phyloP scores from a whole-genome alignment of 2,888 invertebrate species.

The Nowickia ferox region DNA sequence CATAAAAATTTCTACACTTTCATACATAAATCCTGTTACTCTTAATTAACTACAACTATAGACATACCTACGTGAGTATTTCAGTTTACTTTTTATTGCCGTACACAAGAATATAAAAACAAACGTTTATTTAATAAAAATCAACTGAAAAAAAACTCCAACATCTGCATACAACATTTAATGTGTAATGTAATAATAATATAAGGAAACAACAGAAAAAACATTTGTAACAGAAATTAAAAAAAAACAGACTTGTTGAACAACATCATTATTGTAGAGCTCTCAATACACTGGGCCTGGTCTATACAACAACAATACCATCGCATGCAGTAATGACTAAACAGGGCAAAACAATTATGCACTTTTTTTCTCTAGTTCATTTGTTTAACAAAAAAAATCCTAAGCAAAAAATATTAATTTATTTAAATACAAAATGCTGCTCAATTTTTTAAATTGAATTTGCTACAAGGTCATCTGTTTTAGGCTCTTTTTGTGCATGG shows the following conservation, averaged over 20 bases:
- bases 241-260: constrained; percentile 47
- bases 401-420: background rate
- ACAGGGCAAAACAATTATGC: background rate
- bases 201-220: constrained; percentile 3
- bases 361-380: constrained; percentile 12
- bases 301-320: constrained; percentile 1
- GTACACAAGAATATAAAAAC: constrained; percentile 15
- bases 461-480: constrained; percentile 25
- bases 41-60: constrained; percentile 57
- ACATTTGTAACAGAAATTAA: constrained; percentile 36
- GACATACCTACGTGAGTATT: background rate
- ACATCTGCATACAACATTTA: constrained; percentile 59
- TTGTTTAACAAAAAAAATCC: constrained; percentile 10
- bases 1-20: constrained; percentile 46
- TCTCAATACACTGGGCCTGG: background rate
- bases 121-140: constrained; percentile 38
- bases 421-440: constrained; percentile 18
- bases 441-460: constrained; percentile 40
- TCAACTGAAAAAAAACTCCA: background rate
- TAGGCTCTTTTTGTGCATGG: background rate
- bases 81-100: background rate
- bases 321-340: constrained; percentile 15
- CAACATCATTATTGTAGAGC: constrained; percentile 53
- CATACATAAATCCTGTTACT: constrained; percentile 61
- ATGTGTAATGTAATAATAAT: constrained; percentile 23